Base-by-base conservation (phyloP, 2,797 vertebrate genomes). In the Podarcis lilfordi region DNA sequence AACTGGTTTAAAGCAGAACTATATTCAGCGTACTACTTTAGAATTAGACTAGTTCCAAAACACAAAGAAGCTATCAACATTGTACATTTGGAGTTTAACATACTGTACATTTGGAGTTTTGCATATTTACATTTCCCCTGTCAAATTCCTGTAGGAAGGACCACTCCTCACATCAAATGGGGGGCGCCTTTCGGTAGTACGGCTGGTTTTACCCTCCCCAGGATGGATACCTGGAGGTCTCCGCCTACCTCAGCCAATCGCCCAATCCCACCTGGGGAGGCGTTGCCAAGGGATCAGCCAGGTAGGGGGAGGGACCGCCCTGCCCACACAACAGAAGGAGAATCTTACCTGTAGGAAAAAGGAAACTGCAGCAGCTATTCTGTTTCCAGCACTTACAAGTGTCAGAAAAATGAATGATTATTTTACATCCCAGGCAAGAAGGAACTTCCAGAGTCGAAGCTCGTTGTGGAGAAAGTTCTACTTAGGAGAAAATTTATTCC, bases 401-500 rank as follows among this genome's bases (percentile, higher is more conserved):
- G 27, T 35, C 13, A 35, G 5, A 19, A 19, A 55, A 40, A 35
- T 81, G 81, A 75, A 75, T 3, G 10, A 61, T 68, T 80, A 81
- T 87, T 76, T 86, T 92, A 17, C 85, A 45, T 90, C 86, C 0
- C 94, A 99, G 99, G 99, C 61, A 99, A 98, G 92, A 99, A 98
- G 55, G 97, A 98, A 85, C 97, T 99, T 37, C 99, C 99, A 1
- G 98, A 99, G 85, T 96, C 97, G 0, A 98, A 98, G 59, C 0
- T 97, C 8, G 90, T 99, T 45, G 98, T 97, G 72, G 98, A 99
- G 93, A 99, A 98, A 93, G 98, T 99, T 79, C 94, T 99, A 64
- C 74, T 98, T 43, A 97, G 99, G 89, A 98, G 95, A 88, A 96
- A 97, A 92, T 99, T 99, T 55, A 98, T 99, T 85, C 99, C 98